Conservation (phyloP, 2,888 invertebrate species). For the Eugnorisma glareosa region DNA sequence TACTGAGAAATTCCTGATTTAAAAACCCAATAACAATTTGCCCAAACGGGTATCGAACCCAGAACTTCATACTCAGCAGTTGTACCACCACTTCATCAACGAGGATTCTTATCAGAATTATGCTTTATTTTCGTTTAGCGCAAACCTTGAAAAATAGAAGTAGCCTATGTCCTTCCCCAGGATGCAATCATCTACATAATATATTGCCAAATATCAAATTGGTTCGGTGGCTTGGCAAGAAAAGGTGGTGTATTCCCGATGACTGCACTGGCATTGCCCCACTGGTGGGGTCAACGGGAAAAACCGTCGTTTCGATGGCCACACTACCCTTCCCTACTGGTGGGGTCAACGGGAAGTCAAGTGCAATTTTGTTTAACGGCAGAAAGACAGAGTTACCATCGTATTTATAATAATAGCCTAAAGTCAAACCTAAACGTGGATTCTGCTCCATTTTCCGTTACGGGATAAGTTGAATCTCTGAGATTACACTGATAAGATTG, state of each 20-base stretch:
- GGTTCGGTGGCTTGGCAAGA: background rate
- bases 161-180: background rate
- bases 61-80: too few relatives aligned
- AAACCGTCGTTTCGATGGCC: too few relatives aligned
- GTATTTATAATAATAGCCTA: background rate
- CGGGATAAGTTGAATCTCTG: conserved; percentile 8
- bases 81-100: too few relatives aligned
- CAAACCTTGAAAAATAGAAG: background rate
- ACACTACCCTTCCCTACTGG: too few relatives aligned
- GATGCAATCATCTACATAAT: background rate
- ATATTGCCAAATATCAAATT: background rate
- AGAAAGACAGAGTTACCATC: background rate
- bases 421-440: conserved; percentile 6
- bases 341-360: too few relatives aligned
- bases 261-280: too few relatives aligned
- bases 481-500: conserved; percentile 35
- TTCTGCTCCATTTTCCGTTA: conserved; percentile 13
- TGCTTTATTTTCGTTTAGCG: background rate
- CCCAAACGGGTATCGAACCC: too few relatives aligned
- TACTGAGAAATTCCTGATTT: too few relatives aligned
- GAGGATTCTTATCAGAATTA: background rate
- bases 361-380: too few relatives aligned
- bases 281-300: too few relatives aligned
- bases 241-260: too few relatives aligned
- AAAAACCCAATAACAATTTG: too few relatives aligned